Evolutionary conservation across 2,888 invertebrate species (phyloP), one percentile per base, ranked within the genome.

Genomic region (Crossocerus cetratus): DNA sequence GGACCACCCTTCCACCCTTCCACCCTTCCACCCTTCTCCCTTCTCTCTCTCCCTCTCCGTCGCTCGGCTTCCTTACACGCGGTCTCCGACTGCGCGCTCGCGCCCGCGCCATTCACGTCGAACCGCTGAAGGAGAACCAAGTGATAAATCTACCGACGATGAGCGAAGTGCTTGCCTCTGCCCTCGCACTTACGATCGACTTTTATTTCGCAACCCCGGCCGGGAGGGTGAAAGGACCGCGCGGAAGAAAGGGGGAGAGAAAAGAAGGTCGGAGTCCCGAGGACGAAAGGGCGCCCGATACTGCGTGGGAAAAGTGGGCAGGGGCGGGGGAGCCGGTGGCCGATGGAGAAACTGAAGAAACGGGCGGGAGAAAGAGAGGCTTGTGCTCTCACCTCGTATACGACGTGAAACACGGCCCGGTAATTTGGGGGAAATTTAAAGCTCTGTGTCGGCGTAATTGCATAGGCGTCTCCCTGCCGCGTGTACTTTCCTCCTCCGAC

Each of bases 351-450:
- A 13, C 42, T 3, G 56, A 23, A 20, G 45, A 58, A 44, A 59
- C 58, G 56, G 22, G n/a, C 49, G 53, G 44, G 59, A 62, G 65
- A 57, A 21, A 44, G 62, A 58, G 13, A 49, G 49, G 13, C 54
- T 20, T 32, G 32, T n/a, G n/a, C n/a, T n/a, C 32, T 32, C 32
- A 32, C 32, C 62, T 49, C 66, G 75, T 58, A 56, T 58, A 68
- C 78, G 74, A 76, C 70, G 70, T 69, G 81, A 78, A 81, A 78
- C 78, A 79, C 76, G 74, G 77, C 70, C 79, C 73, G 65, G 81
- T 81, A 78, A 81, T 81, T 81, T 78, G 63, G 82, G 59, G 80
- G 69, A 77, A 81, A 81, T 81, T 81, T 77, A 81, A 79, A 80
- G 71, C 79, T 63, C 65, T 64, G 67, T 61, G 68, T 56, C 59